Evolutionary conservation across 2,888 invertebrate species (phyloP).

Genomic region (Agriopis marginaria): DNA sequence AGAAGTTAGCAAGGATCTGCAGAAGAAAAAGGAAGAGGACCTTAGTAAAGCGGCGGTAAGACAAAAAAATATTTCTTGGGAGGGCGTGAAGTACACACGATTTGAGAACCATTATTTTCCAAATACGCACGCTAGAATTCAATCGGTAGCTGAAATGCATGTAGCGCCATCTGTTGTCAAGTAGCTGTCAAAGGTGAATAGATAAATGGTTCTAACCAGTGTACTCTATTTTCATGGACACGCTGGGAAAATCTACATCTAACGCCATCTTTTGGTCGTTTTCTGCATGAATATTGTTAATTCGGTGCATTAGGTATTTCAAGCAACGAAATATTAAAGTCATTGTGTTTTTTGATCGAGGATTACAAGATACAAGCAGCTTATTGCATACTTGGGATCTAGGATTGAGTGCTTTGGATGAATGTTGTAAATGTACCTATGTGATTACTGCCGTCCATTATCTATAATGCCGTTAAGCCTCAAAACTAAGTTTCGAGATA

Average conservation of each 20-base stretch:
- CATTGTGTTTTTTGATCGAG: too few species aligned
- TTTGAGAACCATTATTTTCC: neutral
- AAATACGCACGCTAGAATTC: neutral
- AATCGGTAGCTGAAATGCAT: neutral
- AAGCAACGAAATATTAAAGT: too few species aligned
- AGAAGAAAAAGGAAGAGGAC: conserved; percentile 70
- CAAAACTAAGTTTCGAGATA: too few species aligned
- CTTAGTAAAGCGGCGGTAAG: conserved; percentile 55
- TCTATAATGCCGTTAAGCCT: too few species aligned
- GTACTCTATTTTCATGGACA: neutral
- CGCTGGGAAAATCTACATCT: neutral
- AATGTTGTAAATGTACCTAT: too few species aligned
- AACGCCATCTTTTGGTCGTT: neutral
- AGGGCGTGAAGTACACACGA: too few species aligned
- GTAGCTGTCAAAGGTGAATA: neutral
- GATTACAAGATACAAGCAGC: too few species aligned
- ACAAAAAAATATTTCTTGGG: neutral
- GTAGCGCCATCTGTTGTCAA: neutral
- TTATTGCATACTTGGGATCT: too few species aligned
- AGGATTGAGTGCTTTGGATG: too few species aligned
- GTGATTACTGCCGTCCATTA: too few species aligned
- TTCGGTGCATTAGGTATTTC: too few species aligned
- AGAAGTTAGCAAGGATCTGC: conserved; percentile 64
- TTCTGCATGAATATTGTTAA: neutral
- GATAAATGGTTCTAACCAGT: neutral